Evolutionary conservation across 2,888 invertebrate species (phyloP).

Genomic region (Eupithecia inturbata): DNA sequence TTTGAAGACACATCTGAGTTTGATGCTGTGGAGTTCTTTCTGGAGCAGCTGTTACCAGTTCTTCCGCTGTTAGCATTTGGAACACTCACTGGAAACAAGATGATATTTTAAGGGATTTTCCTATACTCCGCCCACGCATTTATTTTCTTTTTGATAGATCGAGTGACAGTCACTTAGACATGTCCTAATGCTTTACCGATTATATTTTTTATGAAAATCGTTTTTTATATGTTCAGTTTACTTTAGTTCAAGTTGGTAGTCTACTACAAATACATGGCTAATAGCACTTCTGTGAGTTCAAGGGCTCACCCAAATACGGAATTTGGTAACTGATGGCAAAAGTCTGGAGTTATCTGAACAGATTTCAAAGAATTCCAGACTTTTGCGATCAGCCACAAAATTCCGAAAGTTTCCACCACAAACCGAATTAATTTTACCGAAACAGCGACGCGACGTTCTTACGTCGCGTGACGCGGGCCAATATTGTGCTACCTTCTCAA

Average conservation of each 20-base stretch:
- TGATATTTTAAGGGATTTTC: background rate
- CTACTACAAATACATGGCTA: background rate
- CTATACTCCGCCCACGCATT: background rate
- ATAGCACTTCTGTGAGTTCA: background rate
- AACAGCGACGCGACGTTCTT: no score
- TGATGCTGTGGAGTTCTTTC: constrained; percentile 76
- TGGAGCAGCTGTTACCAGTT: constrained; percentile 67
- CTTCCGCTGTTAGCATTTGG: constrained; percentile 60
- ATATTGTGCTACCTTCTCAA: background rate
- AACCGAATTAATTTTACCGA: no score
- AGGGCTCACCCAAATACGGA: background rate
- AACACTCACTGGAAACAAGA: constrained; percentile 62
- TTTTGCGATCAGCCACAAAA: no score
- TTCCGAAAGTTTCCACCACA: no score
- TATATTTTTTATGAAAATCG: no score
- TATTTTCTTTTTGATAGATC: background rate
- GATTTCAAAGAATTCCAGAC: no score
- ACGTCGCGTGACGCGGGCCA: background rate
- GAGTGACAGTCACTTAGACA: background rate
- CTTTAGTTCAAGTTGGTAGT: background rate
- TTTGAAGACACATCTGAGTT: constrained; percentile 68
- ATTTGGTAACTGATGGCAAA: background rate
- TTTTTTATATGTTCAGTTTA: background rate
- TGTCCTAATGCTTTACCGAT: no score
- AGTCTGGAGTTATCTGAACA: background rate